Evolutionary conservation across 2,113 vertebrate genomes (phyloP).

Genomic region (Corythornis madagascariensis): DNA sequence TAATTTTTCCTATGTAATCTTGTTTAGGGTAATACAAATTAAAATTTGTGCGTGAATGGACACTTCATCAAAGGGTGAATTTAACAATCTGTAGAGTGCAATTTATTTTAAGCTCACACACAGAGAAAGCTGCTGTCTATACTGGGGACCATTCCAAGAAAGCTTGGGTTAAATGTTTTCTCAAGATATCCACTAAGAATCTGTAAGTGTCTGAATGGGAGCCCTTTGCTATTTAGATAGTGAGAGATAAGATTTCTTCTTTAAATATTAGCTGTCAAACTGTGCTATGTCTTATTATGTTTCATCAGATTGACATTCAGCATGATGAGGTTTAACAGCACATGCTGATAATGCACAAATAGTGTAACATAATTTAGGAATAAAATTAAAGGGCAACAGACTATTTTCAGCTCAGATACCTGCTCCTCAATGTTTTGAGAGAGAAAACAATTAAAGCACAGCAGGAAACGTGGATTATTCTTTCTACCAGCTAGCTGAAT

Average conservation of each 20-base stretch:
- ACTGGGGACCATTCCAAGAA: not conserved
- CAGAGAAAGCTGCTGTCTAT: not conserved
- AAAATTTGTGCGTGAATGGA: no score
- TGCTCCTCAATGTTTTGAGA: conserved; percentile 22
- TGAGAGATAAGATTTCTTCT: conserved; percentile 50
- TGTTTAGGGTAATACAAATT: not conserved
- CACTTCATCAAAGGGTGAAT: not conserved
- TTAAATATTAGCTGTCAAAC: conserved; percentile 51
- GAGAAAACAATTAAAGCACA: conserved; percentile 27
- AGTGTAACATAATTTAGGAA: conserved; percentile 36
- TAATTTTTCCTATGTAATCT: not conserved
- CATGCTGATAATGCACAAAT: conserved; percentile 9
- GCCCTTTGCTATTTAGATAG: conserved; percentile 44
- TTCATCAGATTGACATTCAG: conserved; percentile 53
- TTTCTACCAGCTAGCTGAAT: not conserved
- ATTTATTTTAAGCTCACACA: not conserved
- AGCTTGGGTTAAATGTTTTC: conserved; percentile 15
- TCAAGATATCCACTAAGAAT: conserved; percentile 30
- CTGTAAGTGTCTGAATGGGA: conserved; percentile 45
- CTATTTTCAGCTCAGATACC: conserved; percentile 33
- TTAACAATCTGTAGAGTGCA: not conserved
- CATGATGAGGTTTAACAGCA: conserved; percentile 45
- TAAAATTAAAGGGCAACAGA: conserved; percentile 28
- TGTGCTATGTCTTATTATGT: conserved; percentile 50
- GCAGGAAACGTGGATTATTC: conserved; percentile 18